Evolutionary conservation across 2,888 invertebrate species (phyloP).

Genomic region (Cybosia mesomella): DNA sequence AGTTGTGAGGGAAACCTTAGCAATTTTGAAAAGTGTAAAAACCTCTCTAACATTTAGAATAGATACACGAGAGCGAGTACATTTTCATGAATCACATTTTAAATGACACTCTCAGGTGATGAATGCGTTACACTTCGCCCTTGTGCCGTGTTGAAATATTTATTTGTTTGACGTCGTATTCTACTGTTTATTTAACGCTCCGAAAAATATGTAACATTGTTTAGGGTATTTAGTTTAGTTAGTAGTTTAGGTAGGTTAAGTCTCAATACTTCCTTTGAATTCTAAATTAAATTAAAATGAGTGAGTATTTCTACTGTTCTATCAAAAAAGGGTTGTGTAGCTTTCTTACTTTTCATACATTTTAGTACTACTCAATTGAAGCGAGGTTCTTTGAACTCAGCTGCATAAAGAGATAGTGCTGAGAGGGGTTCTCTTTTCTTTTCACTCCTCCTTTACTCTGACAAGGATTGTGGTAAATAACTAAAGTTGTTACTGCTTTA

Average conservation of each 20-base stretch:
- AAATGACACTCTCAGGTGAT: slow-evolving; percentile 65
- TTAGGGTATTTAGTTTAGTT: no score
- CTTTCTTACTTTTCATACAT: slow-evolving; percentile 55
- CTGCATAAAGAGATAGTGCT: slow-evolving; percentile 60
- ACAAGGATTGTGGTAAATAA: slow-evolving; percentile 64
- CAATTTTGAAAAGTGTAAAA: slow-evolving; percentile 35
- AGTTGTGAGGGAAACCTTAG: not conserved
- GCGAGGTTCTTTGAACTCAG: slow-evolving; percentile 64
- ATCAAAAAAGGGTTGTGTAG: slow-evolving; percentile 42
- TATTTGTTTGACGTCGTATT: slow-evolving; percentile 61
- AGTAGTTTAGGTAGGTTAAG: not conserved
- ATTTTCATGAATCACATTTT: slow-evolving; percentile 69
- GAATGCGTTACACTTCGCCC: slow-evolving; percentile 64
- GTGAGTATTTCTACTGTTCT: slow-evolving; percentile 13
- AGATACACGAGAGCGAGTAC: slow-evolving; percentile 46
- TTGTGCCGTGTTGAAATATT: slow-evolving; percentile 63
- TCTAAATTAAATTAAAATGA: slow-evolving; percentile 30
- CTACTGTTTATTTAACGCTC: slow-evolving; percentile 44
- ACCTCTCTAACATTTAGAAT: slow-evolving; percentile 41
- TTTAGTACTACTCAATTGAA: slow-evolving; percentile 59
- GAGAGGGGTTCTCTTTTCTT: slow-evolving; percentile 56
- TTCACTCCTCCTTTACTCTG: slow-evolving; percentile 40
- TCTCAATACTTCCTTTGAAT: not conserved
- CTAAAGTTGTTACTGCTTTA: slow-evolving; percentile 63
- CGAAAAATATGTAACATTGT: slow-evolving; percentile 18